Percentiles rank a stretch among this genome's conserved stretches.
These are phyloP conservation scores for Cettia cetti DNA, from an alignment of 2,113 vertebrate species.

Conservation along the genomic window DNA sequence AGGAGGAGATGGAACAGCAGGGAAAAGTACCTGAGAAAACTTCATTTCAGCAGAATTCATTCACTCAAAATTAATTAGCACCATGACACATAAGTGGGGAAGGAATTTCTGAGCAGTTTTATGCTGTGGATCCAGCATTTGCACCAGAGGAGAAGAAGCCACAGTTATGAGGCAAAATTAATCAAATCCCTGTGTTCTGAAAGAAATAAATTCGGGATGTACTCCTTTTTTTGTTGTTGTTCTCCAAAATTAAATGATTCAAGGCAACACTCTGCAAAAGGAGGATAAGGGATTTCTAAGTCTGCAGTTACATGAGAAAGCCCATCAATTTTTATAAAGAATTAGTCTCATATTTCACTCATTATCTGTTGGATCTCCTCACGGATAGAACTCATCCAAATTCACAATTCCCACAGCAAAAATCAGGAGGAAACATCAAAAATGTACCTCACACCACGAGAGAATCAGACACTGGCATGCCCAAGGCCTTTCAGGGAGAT, in stretches of 20 bases:
- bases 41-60: neutral
- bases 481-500: neutral
- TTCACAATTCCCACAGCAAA: neutral
- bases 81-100: neutral
- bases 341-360: neutral
- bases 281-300: neutral
- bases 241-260: neutral
- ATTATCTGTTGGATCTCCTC: neutral
- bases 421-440: neutral
- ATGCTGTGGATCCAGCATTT: neutral
- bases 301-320: neutral
- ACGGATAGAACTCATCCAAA: neutral
- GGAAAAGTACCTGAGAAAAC: neutral
- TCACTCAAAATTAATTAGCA: neutral
- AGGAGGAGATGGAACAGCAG: neutral
- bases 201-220: neutral
- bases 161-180: neutral
- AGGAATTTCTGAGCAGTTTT: neutral
- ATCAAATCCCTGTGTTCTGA: neutral
- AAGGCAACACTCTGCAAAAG: neutral
- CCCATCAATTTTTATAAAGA: fast-evolving
- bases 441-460: neutral
- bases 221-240: neutral
- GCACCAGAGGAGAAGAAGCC: neutral
- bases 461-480: neutral